Base-by-base conservation (phyloP, 2,113 vertebrate genomes). In the Charina bottae region DNA sequence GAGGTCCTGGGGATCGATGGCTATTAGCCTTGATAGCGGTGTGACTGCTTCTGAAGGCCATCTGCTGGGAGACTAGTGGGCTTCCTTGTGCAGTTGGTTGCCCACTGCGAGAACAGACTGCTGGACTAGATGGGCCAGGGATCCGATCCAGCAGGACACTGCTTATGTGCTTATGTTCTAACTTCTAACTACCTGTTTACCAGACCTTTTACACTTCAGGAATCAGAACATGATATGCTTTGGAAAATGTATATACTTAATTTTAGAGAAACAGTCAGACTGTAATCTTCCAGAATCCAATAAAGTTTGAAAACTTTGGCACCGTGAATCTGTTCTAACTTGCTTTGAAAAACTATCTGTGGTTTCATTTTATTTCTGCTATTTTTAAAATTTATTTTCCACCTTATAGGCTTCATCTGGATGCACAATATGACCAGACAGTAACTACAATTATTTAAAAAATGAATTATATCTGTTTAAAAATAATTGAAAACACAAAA, bases 251-350 rank as follows among this genome's bases (percentile, higher is more conserved):
- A 24, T 42, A 12, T 26, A 55, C 21, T 64, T 54, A 84, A 42
- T 28, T n/a, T 87, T 49, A 59, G 11, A 90, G 17, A 46, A 42
- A 26, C 23, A 64, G 62, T 28, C 64, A 68, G 17, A 86, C 90
- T 55, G 19, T 56, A 64, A 62, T 49, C 49, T 86, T 88, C 46
- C 0, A 4, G 23, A 21, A 83, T 46, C 12, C 87, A 59, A 90
- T 9, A 23, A 49, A 13, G 85, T 84, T 87, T 90, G 88, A 93
- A 93, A 78, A 93, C 85, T 54, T 19, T 92, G 60, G 2, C 90
- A 9, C 6, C 83, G 60, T 17, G 91, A 26, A 87, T 60, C 37
- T 6, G 37, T 95, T 89, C n/a, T 68, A 87, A 21, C 94, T 17
- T 91, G 24, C 53, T 89, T 88, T 87, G 10, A 93, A 86, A 93